phyloP scores from a whole-genome alignment of 30 jellyfish, hydroid and myxozoan genomes.

The Pelagia noctiluca region DNA sequence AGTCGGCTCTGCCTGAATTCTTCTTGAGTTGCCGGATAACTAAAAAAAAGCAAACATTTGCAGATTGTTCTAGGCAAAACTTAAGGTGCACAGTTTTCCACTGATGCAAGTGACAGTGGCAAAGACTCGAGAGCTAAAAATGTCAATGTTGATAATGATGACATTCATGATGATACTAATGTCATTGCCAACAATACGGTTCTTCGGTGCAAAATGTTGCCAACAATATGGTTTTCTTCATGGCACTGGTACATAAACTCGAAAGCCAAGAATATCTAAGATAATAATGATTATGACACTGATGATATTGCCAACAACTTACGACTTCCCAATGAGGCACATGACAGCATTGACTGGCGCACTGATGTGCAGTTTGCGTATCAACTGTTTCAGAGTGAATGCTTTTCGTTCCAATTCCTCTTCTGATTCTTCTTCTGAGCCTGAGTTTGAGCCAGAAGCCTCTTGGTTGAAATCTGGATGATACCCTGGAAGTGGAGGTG shows the following conservation, averaged over 20 bases:
- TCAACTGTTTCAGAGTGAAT: slow-evolving; percentile 81
- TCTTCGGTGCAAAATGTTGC: too few relatives aligned
- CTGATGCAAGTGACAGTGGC: neutral
- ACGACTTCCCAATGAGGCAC: slow-evolving; percentile 89
- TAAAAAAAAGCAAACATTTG: neutral
- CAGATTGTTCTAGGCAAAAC: neutral
- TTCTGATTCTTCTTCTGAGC: slow-evolving; percentile 23
- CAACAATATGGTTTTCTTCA: too few relatives aligned
- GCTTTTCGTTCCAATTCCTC: slow-evolving; percentile 58
- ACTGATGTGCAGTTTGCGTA: slow-evolving; percentile 88
- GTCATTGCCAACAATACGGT: too few relatives aligned
- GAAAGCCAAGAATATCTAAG: neutral
- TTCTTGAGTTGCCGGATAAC: slow-evolving; percentile 80
- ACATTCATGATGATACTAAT: too few relatives aligned
- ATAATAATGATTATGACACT: too few relatives aligned
- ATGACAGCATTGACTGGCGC: slow-evolving; percentile 85
- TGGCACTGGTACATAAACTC: neutral
- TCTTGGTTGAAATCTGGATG: neutral
- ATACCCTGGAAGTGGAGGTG: neutral
- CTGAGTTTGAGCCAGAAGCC: neutral
- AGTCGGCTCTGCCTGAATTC: slow-evolving; percentile 74
- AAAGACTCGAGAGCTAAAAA: too few relatives aligned
- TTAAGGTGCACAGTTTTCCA: neutral
- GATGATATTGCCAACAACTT: too few relatives aligned
- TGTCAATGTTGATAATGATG: too few relatives aligned